These are phyloP conservation scores for Sclerurus mexicanus DNA, from an alignment of 2,113 vertebrate genomes.

Conservation along the genomic window DNA sequence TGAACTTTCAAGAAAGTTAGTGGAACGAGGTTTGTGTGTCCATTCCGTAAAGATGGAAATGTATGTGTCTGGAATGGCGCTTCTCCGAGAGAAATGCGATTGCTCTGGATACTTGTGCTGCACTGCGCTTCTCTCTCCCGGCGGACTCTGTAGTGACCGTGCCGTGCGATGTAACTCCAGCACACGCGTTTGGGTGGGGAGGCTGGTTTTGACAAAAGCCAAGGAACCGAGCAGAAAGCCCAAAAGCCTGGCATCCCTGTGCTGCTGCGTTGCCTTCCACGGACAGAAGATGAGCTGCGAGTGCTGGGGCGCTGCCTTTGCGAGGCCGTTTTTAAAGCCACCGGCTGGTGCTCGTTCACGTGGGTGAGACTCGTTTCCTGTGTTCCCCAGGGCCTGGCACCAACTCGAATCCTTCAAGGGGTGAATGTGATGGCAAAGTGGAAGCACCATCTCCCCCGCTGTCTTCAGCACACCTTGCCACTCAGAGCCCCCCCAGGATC, in stretches of 20 bases:
- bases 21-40: neutral
- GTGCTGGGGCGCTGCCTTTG: conserved; percentile 57
- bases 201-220: neutral
- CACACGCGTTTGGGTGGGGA: neutral
- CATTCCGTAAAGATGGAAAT: neutral
- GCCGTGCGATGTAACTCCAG: neutral
- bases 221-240: neutral
- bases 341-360: conserved; percentile 80
- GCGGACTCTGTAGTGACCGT: neutral
- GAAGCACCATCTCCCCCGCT: conserved; percentile 74
- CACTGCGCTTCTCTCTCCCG: neutral
- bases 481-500: conserved; percentile 41
- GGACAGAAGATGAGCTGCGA: conserved; percentile 23
- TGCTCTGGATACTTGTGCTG: neutral
- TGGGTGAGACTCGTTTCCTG: conserved; percentile 92
- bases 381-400: conserved; percentile 90
- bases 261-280: neutral
- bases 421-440: conserved; percentile 80
- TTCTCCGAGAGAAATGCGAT: neutral
- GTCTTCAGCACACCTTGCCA: conserved; percentile 54
- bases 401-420: conserved; percentile 76
- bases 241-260: neutral
- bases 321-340: conserved; percentile 70
- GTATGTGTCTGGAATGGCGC: neutral
- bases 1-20: neutral